Percentiles rank a stretch among this genome's conserved stretches.
Evolutionary conservation across 1,140 invertebrate genomes (phyloP).

Genomic region (Rhysida immarginata): DNA sequence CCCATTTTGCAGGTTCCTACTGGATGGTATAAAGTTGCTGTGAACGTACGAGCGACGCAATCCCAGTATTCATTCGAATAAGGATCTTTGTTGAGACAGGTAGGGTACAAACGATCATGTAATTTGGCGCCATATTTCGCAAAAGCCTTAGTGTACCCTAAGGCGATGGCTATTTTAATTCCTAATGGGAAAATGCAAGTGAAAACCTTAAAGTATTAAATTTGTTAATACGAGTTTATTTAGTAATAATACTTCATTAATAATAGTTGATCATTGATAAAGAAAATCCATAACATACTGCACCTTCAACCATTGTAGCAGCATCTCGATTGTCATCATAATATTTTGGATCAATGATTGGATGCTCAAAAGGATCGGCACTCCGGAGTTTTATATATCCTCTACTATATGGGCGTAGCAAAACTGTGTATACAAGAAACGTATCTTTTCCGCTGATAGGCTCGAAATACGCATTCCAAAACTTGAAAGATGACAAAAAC

Average conservation of each 20-base stretch:
- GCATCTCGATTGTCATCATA: background rate
- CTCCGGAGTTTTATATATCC: slow-evolving; percentile 22
- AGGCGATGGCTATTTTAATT: slow-evolving; percentile 5
- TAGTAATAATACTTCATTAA: background rate
- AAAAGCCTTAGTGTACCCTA: slow-evolving; percentile 9
- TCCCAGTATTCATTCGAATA: slow-evolving; percentile 61
- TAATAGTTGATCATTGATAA: background rate
- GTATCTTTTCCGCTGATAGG: slow-evolving; percentile 32
- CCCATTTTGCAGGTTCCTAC: slow-evolving; percentile 60
- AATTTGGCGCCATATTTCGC: slow-evolving; percentile 10
- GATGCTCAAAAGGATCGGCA: background rate
- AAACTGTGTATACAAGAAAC: too few relatives aligned
- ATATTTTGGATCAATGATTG: background rate
- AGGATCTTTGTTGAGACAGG: slow-evolving; percentile 46
- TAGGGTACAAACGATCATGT: slow-evolving; percentile 58
- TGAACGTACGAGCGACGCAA: slow-evolving; percentile 53
- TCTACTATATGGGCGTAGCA: slow-evolving; percentile 22
- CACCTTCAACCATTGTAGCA: background rate
- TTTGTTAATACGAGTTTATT: background rate
- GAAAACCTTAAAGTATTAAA: background rate
- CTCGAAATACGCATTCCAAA: slow-evolving; percentile 36
- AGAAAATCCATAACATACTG: background rate
- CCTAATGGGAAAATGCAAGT: background rate
- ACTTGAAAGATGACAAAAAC: too few relatives aligned
- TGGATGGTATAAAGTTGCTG: slow-evolving; percentile 58